Percentiles rank a stretch among this genome's conserved stretches.
Evolutionary conservation across 2,113 vertebrate species (phyloP).

Genomic region (Xyrauchen texanus): DNA sequence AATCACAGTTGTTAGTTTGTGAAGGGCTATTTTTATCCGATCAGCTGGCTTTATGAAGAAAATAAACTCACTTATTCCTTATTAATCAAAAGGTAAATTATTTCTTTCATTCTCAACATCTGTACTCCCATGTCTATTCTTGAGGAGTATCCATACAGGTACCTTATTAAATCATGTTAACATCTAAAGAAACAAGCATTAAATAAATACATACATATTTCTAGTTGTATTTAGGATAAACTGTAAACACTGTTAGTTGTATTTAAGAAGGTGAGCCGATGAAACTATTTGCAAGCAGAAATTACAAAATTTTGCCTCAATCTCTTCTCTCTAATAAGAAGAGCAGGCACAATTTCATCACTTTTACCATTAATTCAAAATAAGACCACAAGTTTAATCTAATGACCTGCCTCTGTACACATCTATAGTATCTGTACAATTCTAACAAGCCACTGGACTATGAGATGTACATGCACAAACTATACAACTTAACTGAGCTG

Average conservation of each 20-base stretch:
- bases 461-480: conserved; percentile 16
- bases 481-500: not conserved
- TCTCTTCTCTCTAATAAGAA: not conserved
- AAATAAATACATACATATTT: not conserved
- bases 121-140: not conserved
- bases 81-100: too few relatives aligned
- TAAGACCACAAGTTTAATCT: not conserved
- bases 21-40: not conserved
- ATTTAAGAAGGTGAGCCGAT: not conserved
- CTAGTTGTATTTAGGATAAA: not conserved
- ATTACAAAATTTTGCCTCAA: not conserved
- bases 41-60: not conserved
- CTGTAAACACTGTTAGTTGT: not conserved
- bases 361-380: not conserved
- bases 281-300: not conserved
- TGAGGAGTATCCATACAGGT: too few relatives aligned
- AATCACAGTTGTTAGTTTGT: too few relatives aligned
- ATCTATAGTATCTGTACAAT: not conserved
- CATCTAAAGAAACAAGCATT: not conserved
- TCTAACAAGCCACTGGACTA: not conserved
- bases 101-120: not conserved
- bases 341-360: not conserved
- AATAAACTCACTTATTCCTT: not conserved
- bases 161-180: too few relatives aligned
- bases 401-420: not conserved